These are phyloP conservation scores for Pogonus chalceus DNA, from an alignment of 1,140 invertebrate genomes.

Conservation along the genomic window DNA sequence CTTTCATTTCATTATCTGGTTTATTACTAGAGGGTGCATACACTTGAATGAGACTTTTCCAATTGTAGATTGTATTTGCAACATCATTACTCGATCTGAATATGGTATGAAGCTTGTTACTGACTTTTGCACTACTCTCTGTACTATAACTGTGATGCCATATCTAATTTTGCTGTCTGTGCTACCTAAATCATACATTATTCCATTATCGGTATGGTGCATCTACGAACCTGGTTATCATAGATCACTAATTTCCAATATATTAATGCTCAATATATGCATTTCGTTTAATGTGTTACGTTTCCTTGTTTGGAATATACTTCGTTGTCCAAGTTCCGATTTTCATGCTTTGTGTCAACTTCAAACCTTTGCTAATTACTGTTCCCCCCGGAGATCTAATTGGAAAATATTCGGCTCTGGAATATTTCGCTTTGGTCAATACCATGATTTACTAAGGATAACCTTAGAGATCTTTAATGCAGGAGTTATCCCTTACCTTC, in stretches of 20 bases:
- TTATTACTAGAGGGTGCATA: conserved; percentile 26
- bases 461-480: no score
- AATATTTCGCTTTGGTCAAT: no score
- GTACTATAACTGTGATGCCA: conserved; percentile 17
- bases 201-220: not conserved
- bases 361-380: no score
- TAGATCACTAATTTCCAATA: conserved; percentile 13
- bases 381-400: no score
- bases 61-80: conserved; percentile 11
- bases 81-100: conserved; percentile 16
- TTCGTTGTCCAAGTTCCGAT: no score
- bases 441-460: no score
- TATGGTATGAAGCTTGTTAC: no score
- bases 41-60: conserved; percentile 25
- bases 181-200: conserved; percentile 11
- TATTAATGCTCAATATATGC: conserved; percentile 12
- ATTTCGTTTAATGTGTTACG: conserved; percentile 14
- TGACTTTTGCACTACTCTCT: no score
- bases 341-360: conserved; percentile 11
- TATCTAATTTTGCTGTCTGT: conserved; percentile 11
- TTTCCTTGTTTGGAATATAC: no score
- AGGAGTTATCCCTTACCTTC: no score
- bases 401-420: no score
- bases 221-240: conserved; percentile 9
- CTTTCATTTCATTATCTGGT: conserved; percentile 18